Evolutionary conservation across 1,140 invertebrate genomes (phyloP).

Genomic region (Pseudobourletiella spinata): DNA sequence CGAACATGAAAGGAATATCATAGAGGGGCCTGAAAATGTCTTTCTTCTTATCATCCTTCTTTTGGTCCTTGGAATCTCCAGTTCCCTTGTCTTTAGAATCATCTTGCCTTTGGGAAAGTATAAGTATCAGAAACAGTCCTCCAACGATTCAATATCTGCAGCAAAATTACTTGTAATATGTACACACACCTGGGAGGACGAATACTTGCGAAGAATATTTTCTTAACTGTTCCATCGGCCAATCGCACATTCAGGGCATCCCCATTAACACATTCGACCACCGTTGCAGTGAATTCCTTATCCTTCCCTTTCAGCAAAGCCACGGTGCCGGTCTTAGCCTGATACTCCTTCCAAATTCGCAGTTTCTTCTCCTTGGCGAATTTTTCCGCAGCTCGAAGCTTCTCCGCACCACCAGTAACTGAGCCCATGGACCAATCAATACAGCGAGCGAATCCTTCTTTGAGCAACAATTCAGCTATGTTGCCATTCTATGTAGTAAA

Average conservation of each 20-base stretch:
- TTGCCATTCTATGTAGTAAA: constrained; percentile 69
- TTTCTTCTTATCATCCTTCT: constrained; percentile 29
- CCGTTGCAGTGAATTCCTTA: constrained; percentile 74
- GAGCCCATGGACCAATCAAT: constrained; percentile 95
- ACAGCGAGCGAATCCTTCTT: constrained; percentile 87
- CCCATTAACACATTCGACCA: constrained; percentile 87
- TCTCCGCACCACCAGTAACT: constrained; percentile 70
- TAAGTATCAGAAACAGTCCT: neutral
- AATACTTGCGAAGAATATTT: constrained; percentile 92
- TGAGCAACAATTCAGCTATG: constrained; percentile 85
- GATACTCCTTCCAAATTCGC: constrained; percentile 80
- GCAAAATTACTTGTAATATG: too few species aligned
- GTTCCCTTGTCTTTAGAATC: neutral
- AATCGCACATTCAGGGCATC: constrained; percentile 83
- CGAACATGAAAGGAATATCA: constrained; percentile 96
- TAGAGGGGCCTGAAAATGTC: constrained; percentile 74
- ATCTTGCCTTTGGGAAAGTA: neutral
- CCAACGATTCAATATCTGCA: constrained; percentile 1
- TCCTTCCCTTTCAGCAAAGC: constrained; percentile 52
- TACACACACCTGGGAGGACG: constrained; percentile 77
- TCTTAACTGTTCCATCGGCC: constrained; percentile 67
- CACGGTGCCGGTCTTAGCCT: constrained; percentile 15
- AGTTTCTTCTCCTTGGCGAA: constrained; percentile 77
- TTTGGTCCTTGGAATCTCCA: constrained; percentile 10
- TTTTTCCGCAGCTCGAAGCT: constrained; percentile 72